Conservation (phyloP, 37 sponge, comb jelly and placozoan species). For the Theonella swinhoei region DNA sequence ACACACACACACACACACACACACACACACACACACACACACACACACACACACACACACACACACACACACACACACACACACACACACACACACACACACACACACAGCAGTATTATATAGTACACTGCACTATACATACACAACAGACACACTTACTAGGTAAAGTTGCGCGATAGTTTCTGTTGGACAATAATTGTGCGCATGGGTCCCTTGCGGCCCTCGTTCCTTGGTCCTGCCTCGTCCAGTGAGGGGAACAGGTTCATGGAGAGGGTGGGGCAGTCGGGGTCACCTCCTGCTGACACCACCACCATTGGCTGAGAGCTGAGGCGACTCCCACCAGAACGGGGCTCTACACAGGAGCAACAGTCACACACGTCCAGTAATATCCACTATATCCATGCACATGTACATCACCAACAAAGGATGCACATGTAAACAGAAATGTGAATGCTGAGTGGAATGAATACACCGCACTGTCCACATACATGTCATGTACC, state of each 20-base stretch:
- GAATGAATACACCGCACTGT: too few species aligned
- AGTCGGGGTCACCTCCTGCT: neutral
- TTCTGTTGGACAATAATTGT: neutral
- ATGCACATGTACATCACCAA: neutral
- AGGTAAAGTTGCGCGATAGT: neutral
- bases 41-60: conserved; percentile 17
- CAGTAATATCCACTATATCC: neutral
- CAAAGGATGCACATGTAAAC: too few species aligned
- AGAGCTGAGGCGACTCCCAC: neutral
- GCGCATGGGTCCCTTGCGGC: neutral
- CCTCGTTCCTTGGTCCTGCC: neutral
- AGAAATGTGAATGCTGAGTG: too few species aligned
- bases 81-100: too few species aligned
- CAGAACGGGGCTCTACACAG: neutral
- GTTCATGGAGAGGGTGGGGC: neutral
- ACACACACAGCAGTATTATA: too few species aligned
- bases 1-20: conserved; percentile 29
- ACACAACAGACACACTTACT: too few species aligned
- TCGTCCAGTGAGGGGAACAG: neutral
- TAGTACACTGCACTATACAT: too few species aligned
- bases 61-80: too few species aligned
- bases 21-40: conserved; percentile 41
- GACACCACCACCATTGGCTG: neutral
- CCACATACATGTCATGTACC: neutral
- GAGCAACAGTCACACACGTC: neutral